Conservation (phyloP, 2,113 vertebrate genomes). For the Malurus elegans region DNA sequence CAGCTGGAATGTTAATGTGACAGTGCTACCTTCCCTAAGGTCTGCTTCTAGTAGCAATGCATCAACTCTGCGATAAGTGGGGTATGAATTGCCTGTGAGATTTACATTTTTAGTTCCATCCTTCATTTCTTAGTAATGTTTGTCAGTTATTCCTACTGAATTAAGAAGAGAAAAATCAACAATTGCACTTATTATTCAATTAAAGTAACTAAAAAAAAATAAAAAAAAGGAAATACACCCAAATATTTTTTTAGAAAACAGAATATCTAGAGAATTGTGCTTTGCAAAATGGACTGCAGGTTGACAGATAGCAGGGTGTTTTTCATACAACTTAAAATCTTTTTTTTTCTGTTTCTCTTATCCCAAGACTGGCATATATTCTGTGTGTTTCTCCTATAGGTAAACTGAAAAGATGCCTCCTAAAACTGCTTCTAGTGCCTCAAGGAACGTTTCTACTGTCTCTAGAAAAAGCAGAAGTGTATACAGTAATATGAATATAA, state of each 20-base stretch:
- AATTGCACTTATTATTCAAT: not conserved
- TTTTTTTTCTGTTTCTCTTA: not conserved
- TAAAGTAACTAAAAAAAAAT: not conserved
- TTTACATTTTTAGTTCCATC: not conserved
- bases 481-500: not conserved
- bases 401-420: not conserved
- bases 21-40: not conserved
- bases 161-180: not conserved
- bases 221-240: fast-evolving
- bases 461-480: not conserved
- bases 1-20: not conserved
- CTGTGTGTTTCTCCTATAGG: not conserved
- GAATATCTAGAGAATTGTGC: not conserved
- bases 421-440: not conserved
- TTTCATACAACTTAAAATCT: not conserved
- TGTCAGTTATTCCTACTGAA: not conserved
- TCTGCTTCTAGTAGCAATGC: not conserved
- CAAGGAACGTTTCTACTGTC: not conserved
- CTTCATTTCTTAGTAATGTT: not conserved
- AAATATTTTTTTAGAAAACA: not conserved
- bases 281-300: not conserved
- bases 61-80: fast-evolving
- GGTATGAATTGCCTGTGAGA: not conserved
- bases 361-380: not conserved
- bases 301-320: not conserved